A percentile compares a stretch with the other conserved stretches of the same genome.
phyloP scores from a whole-genome alignment of 1,140 invertebrate genomes.

The Pachypeltis micranthus region DNA sequence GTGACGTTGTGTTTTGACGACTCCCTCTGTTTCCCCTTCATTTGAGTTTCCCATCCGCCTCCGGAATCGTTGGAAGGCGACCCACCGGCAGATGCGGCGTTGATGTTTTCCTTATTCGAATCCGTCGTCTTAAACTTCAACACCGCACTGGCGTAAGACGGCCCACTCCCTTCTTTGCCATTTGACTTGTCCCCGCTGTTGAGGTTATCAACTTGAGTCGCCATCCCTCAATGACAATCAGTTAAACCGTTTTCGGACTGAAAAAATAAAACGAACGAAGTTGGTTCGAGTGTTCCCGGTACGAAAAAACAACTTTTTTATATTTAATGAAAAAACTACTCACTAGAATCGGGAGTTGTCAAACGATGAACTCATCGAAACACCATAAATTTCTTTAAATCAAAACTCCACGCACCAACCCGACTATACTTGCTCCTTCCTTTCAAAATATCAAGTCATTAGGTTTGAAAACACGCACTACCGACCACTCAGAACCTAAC shows the following conservation, averaged over 20 bases:
- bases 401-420: neutral
- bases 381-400: neutral
- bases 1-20: neutral
- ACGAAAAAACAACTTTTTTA: neutral
- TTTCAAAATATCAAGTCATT: neutral
- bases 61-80: conserved; percentile 13
- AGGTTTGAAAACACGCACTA: neutral
- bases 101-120: conserved; percentile 41
- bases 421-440: neutral
- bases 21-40: conserved; percentile 20
- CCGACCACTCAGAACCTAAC: neutral
- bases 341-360: neutral
- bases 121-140: conserved; percentile 37
- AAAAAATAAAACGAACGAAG: neutral
- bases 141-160: conserved; percentile 39
- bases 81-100: conserved; percentile 17
- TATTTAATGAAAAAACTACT: neutral
- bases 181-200: neutral
- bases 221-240: neutral
- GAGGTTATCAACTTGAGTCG: neutral
- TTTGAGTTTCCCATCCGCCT: conserved; percentile 20
- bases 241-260: neutral
- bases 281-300: neutral
- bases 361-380: neutral
- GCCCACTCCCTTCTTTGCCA: conserved; percentile 30